phyloP scores from a whole-genome alignment of 2,113 vertebrate genomes.

The Rallus limicola region DNA sequence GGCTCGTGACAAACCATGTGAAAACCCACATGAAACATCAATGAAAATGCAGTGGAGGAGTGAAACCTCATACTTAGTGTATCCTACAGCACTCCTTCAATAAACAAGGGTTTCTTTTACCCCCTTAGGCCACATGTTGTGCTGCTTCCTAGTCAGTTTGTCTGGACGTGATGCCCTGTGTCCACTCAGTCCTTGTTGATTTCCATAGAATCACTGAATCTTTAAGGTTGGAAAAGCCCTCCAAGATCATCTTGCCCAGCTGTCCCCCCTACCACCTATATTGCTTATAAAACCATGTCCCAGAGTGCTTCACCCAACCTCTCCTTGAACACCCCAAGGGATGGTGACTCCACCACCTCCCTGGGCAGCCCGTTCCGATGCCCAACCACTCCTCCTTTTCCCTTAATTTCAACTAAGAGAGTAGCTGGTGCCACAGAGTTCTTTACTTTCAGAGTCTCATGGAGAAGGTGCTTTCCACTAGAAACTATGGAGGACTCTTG shows the following conservation, averaged over 20 bases:
- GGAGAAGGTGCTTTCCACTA: neutral
- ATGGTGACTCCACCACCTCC: too few relatives aligned
- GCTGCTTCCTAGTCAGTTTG: neutral
- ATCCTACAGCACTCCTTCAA: neutral
- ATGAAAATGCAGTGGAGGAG: neutral
- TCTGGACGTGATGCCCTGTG: neutral
- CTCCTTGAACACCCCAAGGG: too few relatives aligned
- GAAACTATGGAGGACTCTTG: neutral
- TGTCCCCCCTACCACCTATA: too few relatives aligned
- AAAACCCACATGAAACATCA: neutral
- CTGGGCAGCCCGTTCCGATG: too few relatives aligned
- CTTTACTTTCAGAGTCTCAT: neutral
- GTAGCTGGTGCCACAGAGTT: neutral
- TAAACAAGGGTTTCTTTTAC: neutral
- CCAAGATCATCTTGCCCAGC: too few relatives aligned
- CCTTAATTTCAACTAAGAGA: neutral
- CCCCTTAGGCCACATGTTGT: accelerated
- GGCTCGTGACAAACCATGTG: neutral
- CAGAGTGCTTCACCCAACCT: too few relatives aligned
- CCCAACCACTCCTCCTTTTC: too few relatives aligned
- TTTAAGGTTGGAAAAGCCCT: too few relatives aligned
- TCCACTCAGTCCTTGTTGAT: neutral
- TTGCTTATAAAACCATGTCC: too few relatives aligned
- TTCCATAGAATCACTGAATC: neutral
- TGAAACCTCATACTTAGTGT: neutral